Evolutionary conservation across 2,888 invertebrate species (phyloP).

Genomic region (Apamea monoglypha): DNA sequence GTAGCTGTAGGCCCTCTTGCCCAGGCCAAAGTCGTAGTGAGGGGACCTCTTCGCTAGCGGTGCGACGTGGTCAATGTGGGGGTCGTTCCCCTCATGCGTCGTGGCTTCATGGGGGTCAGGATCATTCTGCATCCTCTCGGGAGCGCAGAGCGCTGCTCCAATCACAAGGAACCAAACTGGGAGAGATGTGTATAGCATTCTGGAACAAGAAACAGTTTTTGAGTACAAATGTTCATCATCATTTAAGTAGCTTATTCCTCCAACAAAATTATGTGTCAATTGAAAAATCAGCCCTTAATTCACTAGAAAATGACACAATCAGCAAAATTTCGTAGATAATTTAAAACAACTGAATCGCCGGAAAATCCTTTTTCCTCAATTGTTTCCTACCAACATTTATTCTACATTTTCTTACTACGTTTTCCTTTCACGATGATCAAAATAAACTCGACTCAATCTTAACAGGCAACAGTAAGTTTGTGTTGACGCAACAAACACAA

Average conservation of each 20-base stretch:
- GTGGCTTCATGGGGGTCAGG: constrained; percentile 65
- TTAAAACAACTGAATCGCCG: not conserved
- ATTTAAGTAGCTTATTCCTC: too few species aligned
- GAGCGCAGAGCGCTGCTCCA: constrained; percentile 81
- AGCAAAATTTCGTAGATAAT: not conserved
- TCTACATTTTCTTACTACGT: not conserved
- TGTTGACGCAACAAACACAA: constrained; percentile 19
- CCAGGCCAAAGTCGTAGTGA: constrained; percentile 89
- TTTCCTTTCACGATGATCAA: constrained; percentile 8
- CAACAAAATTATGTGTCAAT: too few species aligned
- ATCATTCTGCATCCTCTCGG: constrained; percentile 79
- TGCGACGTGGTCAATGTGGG: constrained; percentile 65
- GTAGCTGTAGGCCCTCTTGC: constrained; percentile 91
- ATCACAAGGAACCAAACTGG: constrained; percentile 80
- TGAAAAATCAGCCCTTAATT: too few species aligned
- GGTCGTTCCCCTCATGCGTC: constrained; percentile 63
- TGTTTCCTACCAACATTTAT: not conserved
- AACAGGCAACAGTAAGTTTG: constrained; percentile 14
- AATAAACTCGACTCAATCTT: constrained; percentile 11
- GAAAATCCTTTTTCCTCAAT: not conserved
- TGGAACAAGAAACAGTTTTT: constrained; percentile 72
- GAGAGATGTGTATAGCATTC: constrained; percentile 83
- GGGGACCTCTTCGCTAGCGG: constrained; percentile 86
- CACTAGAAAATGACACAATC: not conserved
- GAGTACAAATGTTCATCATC: not conserved